phyloP scores from a whole-genome alignment of 2,888 invertebrate genomes.

The Drosophila hamatofila region DNA sequence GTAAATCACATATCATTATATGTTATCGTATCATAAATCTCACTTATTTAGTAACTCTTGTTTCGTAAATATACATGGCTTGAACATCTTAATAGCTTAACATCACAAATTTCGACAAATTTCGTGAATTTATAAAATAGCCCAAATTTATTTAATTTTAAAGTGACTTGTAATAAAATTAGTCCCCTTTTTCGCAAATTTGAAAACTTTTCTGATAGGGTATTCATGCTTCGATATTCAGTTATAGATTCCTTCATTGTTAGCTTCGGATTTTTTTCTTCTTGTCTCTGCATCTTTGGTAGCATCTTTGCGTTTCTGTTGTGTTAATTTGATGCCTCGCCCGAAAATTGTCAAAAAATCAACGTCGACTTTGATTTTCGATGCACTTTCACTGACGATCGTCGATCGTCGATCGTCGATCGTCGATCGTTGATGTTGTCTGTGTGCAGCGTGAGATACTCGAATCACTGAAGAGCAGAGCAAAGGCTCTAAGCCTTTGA shows the following conservation, averaged over 20 bases:
- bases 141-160: neutral
- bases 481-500: constrained; percentile 31
- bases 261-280: constrained; percentile 5
- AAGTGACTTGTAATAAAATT: neutral
- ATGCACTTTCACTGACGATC: constrained; percentile 74
- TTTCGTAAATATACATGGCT: neutral
- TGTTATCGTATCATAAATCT: too few relatives aligned
- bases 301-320: constrained; percentile 68
- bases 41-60: neutral
- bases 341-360: constrained; percentile 70
- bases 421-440: constrained; percentile 22
- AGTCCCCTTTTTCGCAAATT: neutral
- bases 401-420: constrained; percentile 19
- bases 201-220: constrained; percentile 3
- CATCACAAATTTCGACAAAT: neutral
- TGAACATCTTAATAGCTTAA: too few relatives aligned
- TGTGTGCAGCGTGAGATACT: constrained; percentile 76
- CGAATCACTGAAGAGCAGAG: neutral
- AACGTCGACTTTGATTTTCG: constrained; percentile 74
- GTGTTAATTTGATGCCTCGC: constrained; percentile 75
- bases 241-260: neutral
- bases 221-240: constrained; percentile 9
- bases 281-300: constrained; percentile 56
- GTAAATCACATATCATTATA: too few relatives aligned
- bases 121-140: too few relatives aligned